Percentiles rank a stretch among this genome's conserved stretches.
Evolutionary conservation across 2,797 vertebrate species (phyloP).

Genomic region (Myripristis jacobus): DNA sequence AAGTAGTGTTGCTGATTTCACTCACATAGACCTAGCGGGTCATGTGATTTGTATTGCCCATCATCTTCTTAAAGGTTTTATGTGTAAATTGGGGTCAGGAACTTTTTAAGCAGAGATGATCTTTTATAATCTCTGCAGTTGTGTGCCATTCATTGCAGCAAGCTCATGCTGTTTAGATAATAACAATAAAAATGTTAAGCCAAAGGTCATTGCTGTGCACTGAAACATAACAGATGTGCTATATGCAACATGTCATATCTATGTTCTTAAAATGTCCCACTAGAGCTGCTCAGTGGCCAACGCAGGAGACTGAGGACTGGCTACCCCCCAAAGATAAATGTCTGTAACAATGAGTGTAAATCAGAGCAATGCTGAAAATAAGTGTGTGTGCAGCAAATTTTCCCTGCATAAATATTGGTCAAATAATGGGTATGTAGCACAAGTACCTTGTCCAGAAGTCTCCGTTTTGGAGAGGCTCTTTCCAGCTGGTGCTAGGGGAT

Average conservation of each 20-base stretch:
- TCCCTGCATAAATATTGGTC: neutral
- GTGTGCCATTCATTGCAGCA: slow-evolving; percentile 46
- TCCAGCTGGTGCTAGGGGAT: neutral
- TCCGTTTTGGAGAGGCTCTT: neutral
- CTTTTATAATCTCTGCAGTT: slow-evolving; percentile 64
- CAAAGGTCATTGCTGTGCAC: slow-evolving; percentile 29
- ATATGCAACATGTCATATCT: slow-evolving; percentile 4
- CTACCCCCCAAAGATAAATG: neutral
- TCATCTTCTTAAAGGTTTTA: slow-evolving; percentile 54
- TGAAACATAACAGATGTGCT: slow-evolving; percentile 43
- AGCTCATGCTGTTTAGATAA: slow-evolving; percentile 40
- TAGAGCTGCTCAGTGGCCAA: slow-evolving; percentile 5
- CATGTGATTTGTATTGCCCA: slow-evolving; percentile 33
- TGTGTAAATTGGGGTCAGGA: slow-evolving; percentile 68
- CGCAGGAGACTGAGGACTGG: neutral
- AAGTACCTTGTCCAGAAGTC: neutral
- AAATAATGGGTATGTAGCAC: neutral
- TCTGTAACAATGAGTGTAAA: slow-evolving; percentile 4
- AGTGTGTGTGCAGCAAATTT: no score
- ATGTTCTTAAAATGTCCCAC: slow-evolving; percentile 9
- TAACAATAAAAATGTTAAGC: slow-evolving; percentile 37
- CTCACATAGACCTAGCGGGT: slow-evolving; percentile 29
- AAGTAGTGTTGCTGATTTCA: slow-evolving; percentile 33
- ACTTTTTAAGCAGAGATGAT: slow-evolving; percentile 72
- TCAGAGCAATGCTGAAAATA: neutral